Evolutionary conservation across 2,113 vertebrate genomes (phyloP).

Genomic region (Saguinus imperator): DNA sequence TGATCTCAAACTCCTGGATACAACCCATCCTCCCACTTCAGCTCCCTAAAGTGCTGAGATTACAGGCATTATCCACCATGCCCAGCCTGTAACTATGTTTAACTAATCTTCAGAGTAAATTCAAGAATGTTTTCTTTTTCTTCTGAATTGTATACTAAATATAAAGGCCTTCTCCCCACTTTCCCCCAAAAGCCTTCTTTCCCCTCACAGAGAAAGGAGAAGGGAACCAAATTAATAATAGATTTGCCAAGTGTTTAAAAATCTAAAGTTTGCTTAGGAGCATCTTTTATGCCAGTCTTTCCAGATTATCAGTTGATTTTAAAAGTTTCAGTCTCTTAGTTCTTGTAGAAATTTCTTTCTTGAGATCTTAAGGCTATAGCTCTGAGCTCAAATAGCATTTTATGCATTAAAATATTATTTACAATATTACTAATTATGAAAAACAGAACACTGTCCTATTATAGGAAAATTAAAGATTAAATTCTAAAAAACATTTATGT

Average conservation of each 20-base stretch:
- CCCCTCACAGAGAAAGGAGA: neutral
- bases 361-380: neutral
- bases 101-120: neutral
- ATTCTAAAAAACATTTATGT: slow-evolving; percentile 9
- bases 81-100: neutral
- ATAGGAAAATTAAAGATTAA: slow-evolving; percentile 8
- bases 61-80: no score
- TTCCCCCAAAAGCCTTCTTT: neutral
- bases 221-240: neutral
- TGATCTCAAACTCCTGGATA: no score
- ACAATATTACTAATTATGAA: neutral
- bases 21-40: no score
- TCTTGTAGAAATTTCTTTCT: neutral
- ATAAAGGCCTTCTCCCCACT: neutral
- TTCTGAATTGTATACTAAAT: neutral
- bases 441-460: neutral
- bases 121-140: neutral
- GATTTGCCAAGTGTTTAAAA: neutral
- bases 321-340: neutral
- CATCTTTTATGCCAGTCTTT: neutral
- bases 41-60: no score
- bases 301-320: neutral
- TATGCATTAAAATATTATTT: neutral
- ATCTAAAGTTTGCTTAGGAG: neutral
- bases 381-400: neutral